Base-by-base conservation (phyloP, 2,888 invertebrate species). In the Conomelus anceps region DNA sequence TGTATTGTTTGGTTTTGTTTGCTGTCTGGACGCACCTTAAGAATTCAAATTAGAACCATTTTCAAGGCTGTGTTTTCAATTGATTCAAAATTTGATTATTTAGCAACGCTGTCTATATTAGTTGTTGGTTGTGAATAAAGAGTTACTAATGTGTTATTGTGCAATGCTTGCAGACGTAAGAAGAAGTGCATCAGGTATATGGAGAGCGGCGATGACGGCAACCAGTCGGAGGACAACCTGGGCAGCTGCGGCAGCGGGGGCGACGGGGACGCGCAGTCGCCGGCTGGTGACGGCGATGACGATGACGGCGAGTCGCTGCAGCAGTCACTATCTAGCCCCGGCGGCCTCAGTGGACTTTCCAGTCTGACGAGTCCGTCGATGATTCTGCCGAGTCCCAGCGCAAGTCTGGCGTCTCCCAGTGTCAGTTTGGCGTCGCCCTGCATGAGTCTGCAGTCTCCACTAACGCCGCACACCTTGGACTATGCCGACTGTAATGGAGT, bases 141-240 rank as follows among this genome's bases (percentile, higher is more conserved):
- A 89, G 29, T 63, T 20, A 63, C 34, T 63, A n/a, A 63, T 63
- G 63, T 63, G 63, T n/a, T 89, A 89, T 90, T 90, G n/a, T 20
- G 63, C 63, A 63, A n/a, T 63, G 63, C 92, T 95, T 95, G 6
- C 95, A 98, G 98, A 95, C 98, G 98, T 95, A 98, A 98, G 96
- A 98, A 98, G 94, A 98, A 98, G 94, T 98, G 98, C 95, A 97
- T 98, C 93, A 97, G 98, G 92, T 98, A 98, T 95, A 97, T 98
- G 96, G 98, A 98, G 95, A 94, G 95, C 93, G 93, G 95, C 92
- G 96, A 95, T 91, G 96, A 95, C 92, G 95, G 94, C 91, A 95
- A 95, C 92, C 95, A 95, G 92, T 95, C 95, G 91, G 96, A 96
- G 93, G 96, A 96, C 92, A 96, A 96, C 92, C 93, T 97, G 92